Evolutionary conservation across 2,888 invertebrate genomes (phyloP).

Genomic region (Brachypalpus laphriformis): DNA sequence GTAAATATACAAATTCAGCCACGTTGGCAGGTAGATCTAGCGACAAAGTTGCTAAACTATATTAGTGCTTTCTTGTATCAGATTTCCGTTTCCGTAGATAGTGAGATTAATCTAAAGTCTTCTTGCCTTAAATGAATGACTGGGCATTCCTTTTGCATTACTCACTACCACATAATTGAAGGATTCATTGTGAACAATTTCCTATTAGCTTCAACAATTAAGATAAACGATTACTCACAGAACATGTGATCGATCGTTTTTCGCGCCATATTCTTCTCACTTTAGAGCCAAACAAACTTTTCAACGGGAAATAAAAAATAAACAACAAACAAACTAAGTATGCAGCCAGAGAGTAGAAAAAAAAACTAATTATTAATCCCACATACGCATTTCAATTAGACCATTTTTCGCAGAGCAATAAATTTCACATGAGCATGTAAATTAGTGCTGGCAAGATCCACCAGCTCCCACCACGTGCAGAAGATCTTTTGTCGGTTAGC

Average conservation of each 20-base stretch:
- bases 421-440: constrained; percentile 25
- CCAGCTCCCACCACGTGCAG: constrained; percentile 11
- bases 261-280: not conserved
- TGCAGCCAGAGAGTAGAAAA: not conserved
- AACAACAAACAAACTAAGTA: not conserved
- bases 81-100: no score
- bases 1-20: no score
- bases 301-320: not conserved
- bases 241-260: not conserved
- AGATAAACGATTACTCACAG: not conserved
- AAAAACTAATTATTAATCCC: not conserved
- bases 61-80: no score
- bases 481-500: constrained; percentile 25
- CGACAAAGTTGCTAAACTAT: no score
- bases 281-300: constrained; percentile 2
- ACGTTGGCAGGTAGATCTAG: no score
- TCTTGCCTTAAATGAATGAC: no score
- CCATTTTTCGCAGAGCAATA: not conserved
- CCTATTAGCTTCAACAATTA: not conserved
- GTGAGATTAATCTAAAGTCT: no score
- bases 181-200: not conserved
- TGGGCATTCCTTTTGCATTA: no score
- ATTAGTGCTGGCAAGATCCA: constrained; percentile 12
- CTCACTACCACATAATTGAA: no score
- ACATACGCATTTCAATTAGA: constrained; percentile 22